These are phyloP conservation scores for Eucriotettix oculatus DNA, from an alignment of 2,888 invertebrate species.

Conservation along the genomic window DNA sequence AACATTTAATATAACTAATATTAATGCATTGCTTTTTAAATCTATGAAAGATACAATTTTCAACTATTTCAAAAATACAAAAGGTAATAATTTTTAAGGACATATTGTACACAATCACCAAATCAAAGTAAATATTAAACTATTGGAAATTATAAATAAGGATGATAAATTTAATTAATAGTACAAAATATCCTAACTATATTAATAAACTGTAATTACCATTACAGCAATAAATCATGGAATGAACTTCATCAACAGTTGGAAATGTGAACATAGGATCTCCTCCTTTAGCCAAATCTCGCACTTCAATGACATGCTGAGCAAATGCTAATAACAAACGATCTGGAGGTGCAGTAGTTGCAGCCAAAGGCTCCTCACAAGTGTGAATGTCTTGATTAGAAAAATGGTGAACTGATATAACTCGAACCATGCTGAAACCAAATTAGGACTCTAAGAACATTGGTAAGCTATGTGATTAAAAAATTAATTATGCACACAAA, in stretches of 20 bases:
- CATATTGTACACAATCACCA: not conserved
- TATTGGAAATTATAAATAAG: not conserved
- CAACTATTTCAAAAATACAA: not conserved
- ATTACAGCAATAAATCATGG: slow-evolving; percentile 45
- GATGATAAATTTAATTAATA: not conserved
- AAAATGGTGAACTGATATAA: slow-evolving; percentile 52
- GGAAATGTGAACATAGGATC: slow-evolving; percentile 43
- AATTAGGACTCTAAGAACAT: no score
- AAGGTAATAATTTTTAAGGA: not conserved
- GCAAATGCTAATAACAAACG: slow-evolving; percentile 40
- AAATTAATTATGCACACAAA: no score
- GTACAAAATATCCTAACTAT: not conserved
- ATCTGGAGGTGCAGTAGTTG: slow-evolving; percentile 39
- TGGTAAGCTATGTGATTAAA: no score
- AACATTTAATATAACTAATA: no score
- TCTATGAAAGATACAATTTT: not conserved
- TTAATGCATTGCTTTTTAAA: not conserved
- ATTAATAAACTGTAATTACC: slow-evolving; percentile 26
- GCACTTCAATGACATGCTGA: slow-evolving; percentile 41
- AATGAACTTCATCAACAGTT: slow-evolving; percentile 52
- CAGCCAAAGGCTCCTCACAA: slow-evolving; percentile 46
- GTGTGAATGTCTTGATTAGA: slow-evolving; percentile 44
- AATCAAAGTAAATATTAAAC: not conserved
- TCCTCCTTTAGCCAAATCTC: slow-evolving; percentile 30
- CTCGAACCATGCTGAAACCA: slow-evolving; percentile 39